Conservation (phyloP, 2,888 invertebrate genomes). For the Hylaea fasciaria region DNA sequence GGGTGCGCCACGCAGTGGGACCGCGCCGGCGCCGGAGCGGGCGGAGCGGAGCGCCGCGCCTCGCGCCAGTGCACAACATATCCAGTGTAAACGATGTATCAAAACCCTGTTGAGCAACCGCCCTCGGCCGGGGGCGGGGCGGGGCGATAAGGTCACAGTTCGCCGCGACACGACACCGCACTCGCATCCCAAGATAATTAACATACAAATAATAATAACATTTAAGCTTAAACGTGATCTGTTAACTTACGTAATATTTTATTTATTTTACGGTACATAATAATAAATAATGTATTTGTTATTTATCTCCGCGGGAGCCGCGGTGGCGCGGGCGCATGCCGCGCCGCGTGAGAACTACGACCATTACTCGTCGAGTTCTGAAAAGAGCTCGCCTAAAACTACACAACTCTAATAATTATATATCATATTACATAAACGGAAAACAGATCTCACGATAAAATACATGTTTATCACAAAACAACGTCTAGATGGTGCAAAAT, state of each 20-base stretch:
- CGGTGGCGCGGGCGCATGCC: too few relatives aligned
- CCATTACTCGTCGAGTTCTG: slow-evolving; percentile 8
- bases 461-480: slow-evolving; percentile 15
- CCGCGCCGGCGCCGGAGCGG: too few relatives aligned
- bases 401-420: slow-evolving; percentile 27
- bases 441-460: background rate
- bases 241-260: too few relatives aligned
- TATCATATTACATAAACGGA: slow-evolving; percentile 18
- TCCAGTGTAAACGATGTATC: slow-evolving; percentile 37
- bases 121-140: slow-evolving; percentile 2
- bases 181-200: too few relatives aligned
- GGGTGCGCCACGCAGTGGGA: slow-evolving; percentile 2
- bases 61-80: background rate
- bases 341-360: too few relatives aligned
- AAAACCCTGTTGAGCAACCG: slow-evolving; percentile 33
- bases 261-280: too few relatives aligned
- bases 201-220: too few relatives aligned
- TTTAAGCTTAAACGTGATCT: too few relatives aligned
- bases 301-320: too few relatives aligned
- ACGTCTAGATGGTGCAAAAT: slow-evolving; percentile 20
- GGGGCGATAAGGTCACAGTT: too few relatives aligned
- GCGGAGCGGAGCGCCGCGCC: background rate
- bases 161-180: too few relatives aligned
- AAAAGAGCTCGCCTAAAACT: slow-evolving; percentile 19
- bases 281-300: too few relatives aligned